These are phyloP conservation scores for Drosophila biarmipes DNA, from an alignment of 1,140 invertebrate genomes.

Conservation along the genomic window DNA sequence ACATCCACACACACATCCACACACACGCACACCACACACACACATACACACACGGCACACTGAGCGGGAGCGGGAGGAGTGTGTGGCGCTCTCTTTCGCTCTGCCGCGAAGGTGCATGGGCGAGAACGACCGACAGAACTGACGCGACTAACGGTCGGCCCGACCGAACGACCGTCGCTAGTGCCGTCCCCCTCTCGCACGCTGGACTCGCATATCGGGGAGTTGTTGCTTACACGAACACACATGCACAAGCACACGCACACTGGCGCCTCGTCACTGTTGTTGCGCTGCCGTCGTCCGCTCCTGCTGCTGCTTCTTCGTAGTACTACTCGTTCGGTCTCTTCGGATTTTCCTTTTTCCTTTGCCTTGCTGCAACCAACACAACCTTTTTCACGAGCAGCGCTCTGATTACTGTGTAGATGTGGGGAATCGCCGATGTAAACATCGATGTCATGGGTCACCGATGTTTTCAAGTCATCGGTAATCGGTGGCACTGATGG, in stretches of 20 bases:
- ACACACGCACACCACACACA: slow-evolving; percentile 13
- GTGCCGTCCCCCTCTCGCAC: slow-evolving; percentile 58
- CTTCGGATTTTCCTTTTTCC: too few relatives aligned
- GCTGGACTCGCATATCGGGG: slow-evolving; percentile 7
- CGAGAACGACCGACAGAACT: slow-evolving; percentile 47
- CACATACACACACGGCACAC: slow-evolving; percentile 10
- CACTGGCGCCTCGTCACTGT: slow-evolving; percentile 46
- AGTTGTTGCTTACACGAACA: slow-evolving; percentile 41
- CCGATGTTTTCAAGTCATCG: too few relatives aligned
- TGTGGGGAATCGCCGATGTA: too few relatives aligned
- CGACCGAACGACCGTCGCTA: slow-evolving; percentile 34
- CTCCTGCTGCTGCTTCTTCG: slow-evolving; percentile 33
- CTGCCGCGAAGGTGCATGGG: slow-evolving; percentile 24
- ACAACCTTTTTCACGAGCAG: too few relatives aligned
- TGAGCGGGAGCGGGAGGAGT: slow-evolving; percentile 30
- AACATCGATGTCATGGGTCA: too few relatives aligned
- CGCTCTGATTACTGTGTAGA: too few relatives aligned
- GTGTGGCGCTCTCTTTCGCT: slow-evolving; percentile 34
- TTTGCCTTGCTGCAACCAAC: too few relatives aligned
- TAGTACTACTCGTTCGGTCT: too few relatives aligned
- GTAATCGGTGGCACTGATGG: too few relatives aligned
- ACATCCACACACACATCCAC: slow-evolving; percentile 4
- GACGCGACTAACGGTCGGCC: slow-evolving; percentile 16
- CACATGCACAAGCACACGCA: slow-evolving; percentile 29
- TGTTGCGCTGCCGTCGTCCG: slow-evolving; percentile 58